Percentiles rank a stretch among this genome's conserved stretches.
Conservation (phyloP, 2,113 vertebrate genomes). For the Stictonetta naevosa region DNA sequence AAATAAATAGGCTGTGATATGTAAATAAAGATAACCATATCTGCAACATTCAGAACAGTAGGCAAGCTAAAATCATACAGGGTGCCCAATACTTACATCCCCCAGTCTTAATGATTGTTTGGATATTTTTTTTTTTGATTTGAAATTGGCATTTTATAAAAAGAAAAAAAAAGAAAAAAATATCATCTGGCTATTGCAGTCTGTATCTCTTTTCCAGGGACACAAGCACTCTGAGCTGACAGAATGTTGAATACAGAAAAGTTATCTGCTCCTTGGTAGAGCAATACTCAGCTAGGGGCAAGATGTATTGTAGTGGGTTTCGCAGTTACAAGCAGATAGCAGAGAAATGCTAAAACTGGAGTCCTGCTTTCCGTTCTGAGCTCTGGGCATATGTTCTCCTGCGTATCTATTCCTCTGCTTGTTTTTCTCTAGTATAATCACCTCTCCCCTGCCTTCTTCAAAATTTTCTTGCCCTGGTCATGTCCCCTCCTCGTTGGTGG, state of each 20-base stretch:
- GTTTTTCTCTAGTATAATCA: background rate
- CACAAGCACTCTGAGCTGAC: background rate
- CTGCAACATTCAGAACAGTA: background rate
- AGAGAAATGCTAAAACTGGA: constrained; percentile 40
- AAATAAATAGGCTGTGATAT: background rate
- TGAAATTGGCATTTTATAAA: background rate
- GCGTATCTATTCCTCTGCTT: background rate
- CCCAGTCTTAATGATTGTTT: background rate
- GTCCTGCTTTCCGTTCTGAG: background rate
- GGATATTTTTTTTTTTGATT: background rate
- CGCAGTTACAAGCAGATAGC: constrained; percentile 4
- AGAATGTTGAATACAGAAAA: background rate
- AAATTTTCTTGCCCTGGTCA: background rate
- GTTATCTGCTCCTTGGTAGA: background rate
- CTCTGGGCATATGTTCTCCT: constrained; percentile 6
- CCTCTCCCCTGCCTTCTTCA: background rate
- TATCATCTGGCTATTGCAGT: background rate
- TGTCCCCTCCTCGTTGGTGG: background rate
- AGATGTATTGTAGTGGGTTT: background rate
- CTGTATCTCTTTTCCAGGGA: background rate
- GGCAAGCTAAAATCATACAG: background rate
- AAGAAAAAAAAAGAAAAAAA: background rate
- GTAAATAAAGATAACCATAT: background rate
- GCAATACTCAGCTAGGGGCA: background rate
- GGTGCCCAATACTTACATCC: background rate